phyloP scores from a whole-genome alignment of 2,888 invertebrate species.

The Drosophila algonquin region DNA sequence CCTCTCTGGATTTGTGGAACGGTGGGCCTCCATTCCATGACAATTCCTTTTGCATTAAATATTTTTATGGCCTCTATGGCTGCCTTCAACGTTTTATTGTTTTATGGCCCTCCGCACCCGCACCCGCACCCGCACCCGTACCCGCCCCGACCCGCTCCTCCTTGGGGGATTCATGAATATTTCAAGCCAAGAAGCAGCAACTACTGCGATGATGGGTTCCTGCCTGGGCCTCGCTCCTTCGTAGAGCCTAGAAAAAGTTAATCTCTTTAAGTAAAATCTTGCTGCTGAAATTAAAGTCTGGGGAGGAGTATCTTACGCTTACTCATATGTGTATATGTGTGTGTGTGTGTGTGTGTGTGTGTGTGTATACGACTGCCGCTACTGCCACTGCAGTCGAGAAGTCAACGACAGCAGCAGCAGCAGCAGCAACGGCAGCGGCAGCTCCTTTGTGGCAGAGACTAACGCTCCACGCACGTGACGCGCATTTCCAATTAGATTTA shows the following conservation, averaged over 20 bases:
- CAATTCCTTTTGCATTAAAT: conserved; percentile 72
- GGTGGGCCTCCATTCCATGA: conserved; percentile 32
- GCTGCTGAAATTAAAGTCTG: conserved; percentile 65
- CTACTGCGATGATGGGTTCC: conserved; percentile 29
- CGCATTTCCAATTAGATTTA: conserved; percentile 80
- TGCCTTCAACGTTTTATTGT: conserved; percentile 69
- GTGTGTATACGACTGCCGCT: conserved; percentile 45
- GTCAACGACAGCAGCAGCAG: conserved; percentile 23
- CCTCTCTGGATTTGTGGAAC: conserved; percentile 3
- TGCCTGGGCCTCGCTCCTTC: conserved; percentile 16
- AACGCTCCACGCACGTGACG: conserved; percentile 80
- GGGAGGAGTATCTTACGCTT: conserved; percentile 10
- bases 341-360: conserved; percentile 12
- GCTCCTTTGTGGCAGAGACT: conserved; percentile 69
- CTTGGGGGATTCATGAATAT: conserved; percentile 69
- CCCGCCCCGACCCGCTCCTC: neutral
- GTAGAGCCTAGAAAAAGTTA: conserved; percentile 68
- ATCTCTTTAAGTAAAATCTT: conserved; percentile 76
- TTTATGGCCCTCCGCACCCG: conserved; percentile 65
- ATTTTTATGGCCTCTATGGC: conserved; percentile 72
- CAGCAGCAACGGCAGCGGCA: conserved; percentile 38
- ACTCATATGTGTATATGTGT: conserved; percentile 24
- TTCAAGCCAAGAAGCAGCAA: conserved; percentile 54
- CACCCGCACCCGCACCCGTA: conserved; percentile 14
- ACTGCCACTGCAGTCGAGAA: conserved; percentile 54